Evolutionary conservation across 2,888 invertebrate species (phyloP).

Genomic region (Orthosia cruda): DNA sequence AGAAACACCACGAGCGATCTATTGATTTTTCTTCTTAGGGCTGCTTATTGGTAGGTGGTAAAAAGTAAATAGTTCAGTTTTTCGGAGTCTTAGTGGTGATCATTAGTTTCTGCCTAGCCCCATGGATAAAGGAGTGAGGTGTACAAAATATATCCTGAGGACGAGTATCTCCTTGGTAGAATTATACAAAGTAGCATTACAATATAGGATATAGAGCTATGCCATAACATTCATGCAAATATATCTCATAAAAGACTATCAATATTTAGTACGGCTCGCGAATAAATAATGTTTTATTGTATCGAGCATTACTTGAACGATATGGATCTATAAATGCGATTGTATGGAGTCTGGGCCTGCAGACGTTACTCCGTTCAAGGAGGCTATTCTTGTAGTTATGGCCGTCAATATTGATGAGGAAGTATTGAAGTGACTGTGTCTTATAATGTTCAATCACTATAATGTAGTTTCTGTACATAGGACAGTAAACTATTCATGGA

Average conservation of each 20-base stretch:
- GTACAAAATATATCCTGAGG: too few species aligned
- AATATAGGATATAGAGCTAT: background rate
- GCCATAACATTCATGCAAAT: constrained; percentile 21
- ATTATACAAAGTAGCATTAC: background rate
- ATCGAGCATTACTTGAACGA: constrained; percentile 35
- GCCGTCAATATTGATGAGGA: constrained; percentile 20
- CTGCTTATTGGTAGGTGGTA: too few species aligned
- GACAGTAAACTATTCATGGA: too few species aligned
- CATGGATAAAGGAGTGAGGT: too few species aligned
- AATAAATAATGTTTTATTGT: constrained; percentile 52
- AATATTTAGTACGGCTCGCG: constrained; percentile 48
- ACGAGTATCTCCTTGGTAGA: background rate
- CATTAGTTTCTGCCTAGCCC: too few species aligned
- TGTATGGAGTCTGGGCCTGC: too few species aligned
- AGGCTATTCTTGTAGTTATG: constrained; percentile 49
- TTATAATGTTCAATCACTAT: background rate
- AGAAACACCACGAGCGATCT: too few species aligned
- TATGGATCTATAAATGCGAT: constrained; percentile 63
- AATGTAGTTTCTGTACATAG: too few species aligned
- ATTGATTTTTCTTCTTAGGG: too few species aligned
- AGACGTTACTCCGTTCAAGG: constrained; percentile 53
- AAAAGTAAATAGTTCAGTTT: too few species aligned
- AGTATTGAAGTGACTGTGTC: constrained; percentile 1
- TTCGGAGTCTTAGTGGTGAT: too few species aligned
- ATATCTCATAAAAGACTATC: constrained; percentile 33